Evolutionary conservation across 2,888 invertebrate species (phyloP), one percentile per base, ranked within the genome.

Genomic region (Epinotia nisella): DNA sequence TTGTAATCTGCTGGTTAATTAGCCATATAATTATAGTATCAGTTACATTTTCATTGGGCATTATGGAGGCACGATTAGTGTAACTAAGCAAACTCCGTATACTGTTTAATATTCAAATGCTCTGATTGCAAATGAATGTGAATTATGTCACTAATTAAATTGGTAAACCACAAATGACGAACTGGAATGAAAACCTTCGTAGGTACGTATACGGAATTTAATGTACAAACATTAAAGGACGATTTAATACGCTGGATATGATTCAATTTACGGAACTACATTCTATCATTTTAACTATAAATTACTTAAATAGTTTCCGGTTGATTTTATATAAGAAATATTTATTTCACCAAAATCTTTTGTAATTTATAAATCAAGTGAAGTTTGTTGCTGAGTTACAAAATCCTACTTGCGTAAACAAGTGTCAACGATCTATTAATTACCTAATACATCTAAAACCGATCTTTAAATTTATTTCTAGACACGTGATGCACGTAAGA

Each of bases 401-500:
- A 41, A 41, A 41, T 3, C 3, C 2, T 13, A 13, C 13, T 13
- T 41, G 4, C 49, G 49, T 1, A n/a, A n/a, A 5, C 49, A 49
- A 15, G 49, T n/a, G n/a, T 49, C 49, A 49, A 49, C n/a, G 49
- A 49, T 15, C 45, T 49, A 49, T 49, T 49, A 4, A n/a, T n/a
- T 13, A n/a, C 11, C n/a, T 19, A n/a, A n/a, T 21, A 39, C 3
- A n/a, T 65, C 21, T 55, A 4, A 21, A 66, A 60, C 15, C 39
- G 17, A 51, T 39, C 49, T 58, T 49, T 35, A 45, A 41, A 65
- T 65, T 29, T 60, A 66, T 73, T 53, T 58, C 41, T 21, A 58
- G 59, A 59, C 56, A 59, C 41, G 71, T 56, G 62, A 65, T 49
- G 45, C 39, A 41, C 45, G 29, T 45, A 53, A 68, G 13, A 67